A percentile compares a stretch with the other conserved stretches of the same genome.
These are phyloP conservation scores for Laticauda laticaudata DNA, from an alignment of 2,113 vertebrate genomes.

Conservation along the genomic window DNA sequence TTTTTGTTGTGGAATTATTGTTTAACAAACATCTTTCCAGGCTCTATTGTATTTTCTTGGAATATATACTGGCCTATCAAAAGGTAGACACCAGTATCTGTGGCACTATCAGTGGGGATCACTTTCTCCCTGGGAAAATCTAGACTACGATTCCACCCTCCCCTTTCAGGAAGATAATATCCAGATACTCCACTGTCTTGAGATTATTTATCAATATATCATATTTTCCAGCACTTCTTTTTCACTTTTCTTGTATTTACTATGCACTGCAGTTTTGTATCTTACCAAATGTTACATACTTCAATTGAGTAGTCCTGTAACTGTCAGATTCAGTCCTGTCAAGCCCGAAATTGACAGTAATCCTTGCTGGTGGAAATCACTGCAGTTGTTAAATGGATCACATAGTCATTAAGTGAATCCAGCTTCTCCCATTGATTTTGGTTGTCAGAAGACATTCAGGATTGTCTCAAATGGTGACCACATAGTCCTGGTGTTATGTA, in stretches of 20 bases:
- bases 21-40: not conserved
- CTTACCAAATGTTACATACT: not conserved
- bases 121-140: not conserved
- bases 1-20: not conserved
- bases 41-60: not conserved
- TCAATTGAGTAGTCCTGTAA: not conserved
- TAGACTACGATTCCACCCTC: not conserved
- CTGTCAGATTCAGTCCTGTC: too few relatives aligned
- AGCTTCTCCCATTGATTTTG: not conserved
- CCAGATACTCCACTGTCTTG: not conserved
- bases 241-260: not conserved
- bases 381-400: not conserved
- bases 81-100: not conserved
- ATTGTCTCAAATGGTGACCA: not conserved
- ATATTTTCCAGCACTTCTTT: not conserved
- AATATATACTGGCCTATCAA: not conserved
- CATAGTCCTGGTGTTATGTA: not conserved
- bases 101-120: not conserved
- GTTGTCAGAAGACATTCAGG: not conserved
- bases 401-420: not conserved
- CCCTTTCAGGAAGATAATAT: not conserved
- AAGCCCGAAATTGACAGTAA: not conserved
- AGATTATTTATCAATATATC: not conserved
- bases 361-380: not conserved
- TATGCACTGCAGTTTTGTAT: not conserved